These are phyloP conservation scores for Danionella cerebrum DNA, from an alignment of 2,113 vertebrate genomes.

Conservation along the genomic window DNA sequence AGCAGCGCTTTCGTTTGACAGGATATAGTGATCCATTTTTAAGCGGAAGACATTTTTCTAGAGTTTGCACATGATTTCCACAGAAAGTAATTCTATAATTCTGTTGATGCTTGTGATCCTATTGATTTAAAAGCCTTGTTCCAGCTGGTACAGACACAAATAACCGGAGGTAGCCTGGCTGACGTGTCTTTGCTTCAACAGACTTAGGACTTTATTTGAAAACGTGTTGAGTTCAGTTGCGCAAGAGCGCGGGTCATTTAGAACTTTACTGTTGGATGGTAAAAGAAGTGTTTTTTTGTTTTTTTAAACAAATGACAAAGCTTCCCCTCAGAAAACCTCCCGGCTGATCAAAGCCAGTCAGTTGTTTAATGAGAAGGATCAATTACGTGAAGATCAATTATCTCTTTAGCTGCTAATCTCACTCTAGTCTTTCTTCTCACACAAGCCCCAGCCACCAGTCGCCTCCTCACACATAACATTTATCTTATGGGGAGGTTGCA, in stretches of 20 bases:
- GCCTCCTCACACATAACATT: slow-evolving; percentile 40
- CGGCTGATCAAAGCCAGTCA: neutral
- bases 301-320: too few species aligned
- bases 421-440: slow-evolving; percentile 5
- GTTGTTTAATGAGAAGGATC: neutral
- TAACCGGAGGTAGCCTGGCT: slow-evolving; percentile 20
- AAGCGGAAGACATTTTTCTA: too few species aligned
- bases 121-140: neutral
- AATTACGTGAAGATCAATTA: neutral
- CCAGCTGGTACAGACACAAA: neutral
- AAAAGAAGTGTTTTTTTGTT: too few species aligned
- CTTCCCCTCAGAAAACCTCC: too few species aligned
- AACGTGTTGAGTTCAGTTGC: slow-evolving; percentile 40
- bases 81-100: too few species aligned
- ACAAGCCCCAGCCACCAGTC: slow-evolving; percentile 17
- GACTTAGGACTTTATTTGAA: slow-evolving; percentile 54
- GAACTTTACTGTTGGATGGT: neutral
- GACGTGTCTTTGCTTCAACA: slow-evolving; percentile 53
- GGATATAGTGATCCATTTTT: too few species aligned
- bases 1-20: too few species aligned
- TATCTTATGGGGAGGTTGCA: slow-evolving; percentile 61
- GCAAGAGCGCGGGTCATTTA: slow-evolving; percentile 32
- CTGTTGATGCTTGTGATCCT: neutral
- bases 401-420: neutral
- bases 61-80: neutral